Evolutionary conservation across 2,113 vertebrate species (phyloP), one percentile per base, ranked within the genome.

Genomic region (Leptodactylus fuscus): DNA sequence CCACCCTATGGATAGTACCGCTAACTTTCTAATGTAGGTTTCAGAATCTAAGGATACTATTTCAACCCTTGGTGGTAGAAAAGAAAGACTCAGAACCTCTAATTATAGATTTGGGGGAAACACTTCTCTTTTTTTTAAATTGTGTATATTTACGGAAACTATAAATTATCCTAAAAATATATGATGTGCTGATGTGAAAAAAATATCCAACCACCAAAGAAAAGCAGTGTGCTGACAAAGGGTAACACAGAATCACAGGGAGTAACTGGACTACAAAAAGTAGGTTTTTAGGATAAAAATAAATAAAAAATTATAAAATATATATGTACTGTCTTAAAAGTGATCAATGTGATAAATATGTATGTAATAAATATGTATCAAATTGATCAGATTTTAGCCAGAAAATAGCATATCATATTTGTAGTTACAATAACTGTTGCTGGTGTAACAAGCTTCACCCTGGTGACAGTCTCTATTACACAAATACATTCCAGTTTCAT

Each of bases 91-190:
- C 38, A 3, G 49, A 32, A 29, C 85, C 53, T 87, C 86, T 87
- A 65, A 85, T 85, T 79, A 53, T 36, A 83, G 87, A 70, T 71
- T 0, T 0, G 3, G 62, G 32, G 75, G 44, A 83, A 74, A 78
- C 9, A 0, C 22, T 15, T 70, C 70, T 70, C 70, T 62, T n/a
- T 81, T 38, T 82, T 41, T 8, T 55, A 53, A 58, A 38, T 53
- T 51, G 67, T 38, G 81, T 55, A 49, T 82, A 82, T 82, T 82
- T 71, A 73, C n/a, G 34, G 67, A 82, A 82, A 44, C 81, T 73
- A 41, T 69, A 82, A 71, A 82, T 82, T 55, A 82, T 71, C 32
- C 80, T 81, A 81, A 81, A 81, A 80, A 80, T 80, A 70, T 38
- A 73, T 15, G 16, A 49, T 73, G 46, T 36, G 20, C 15, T 16